phyloP scores from a whole-genome alignment of 2,113 vertebrate species.

The Burhinus bistriatus region DNA sequence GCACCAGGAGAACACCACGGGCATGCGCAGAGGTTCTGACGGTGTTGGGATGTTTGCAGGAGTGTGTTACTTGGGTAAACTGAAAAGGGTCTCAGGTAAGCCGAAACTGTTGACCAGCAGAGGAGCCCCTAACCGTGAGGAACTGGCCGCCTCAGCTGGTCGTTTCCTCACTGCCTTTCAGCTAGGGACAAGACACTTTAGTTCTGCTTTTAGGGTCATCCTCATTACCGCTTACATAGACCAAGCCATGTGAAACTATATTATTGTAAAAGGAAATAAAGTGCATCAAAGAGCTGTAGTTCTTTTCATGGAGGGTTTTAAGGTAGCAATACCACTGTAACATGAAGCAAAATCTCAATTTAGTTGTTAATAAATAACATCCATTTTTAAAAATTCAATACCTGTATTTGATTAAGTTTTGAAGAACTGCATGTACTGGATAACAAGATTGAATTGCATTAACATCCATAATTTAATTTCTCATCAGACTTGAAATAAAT shows the following conservation, averaged over 20 bases:
- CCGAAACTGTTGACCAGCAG: neutral
- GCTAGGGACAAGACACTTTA: neutral
- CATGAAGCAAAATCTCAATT: neutral
- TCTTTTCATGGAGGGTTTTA: neutral
- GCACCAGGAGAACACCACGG: neutral
- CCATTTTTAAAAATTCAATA: neutral
- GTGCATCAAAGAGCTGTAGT: neutral
- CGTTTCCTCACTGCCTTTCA: neutral
- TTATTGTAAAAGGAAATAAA: neutral
- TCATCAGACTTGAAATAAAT: constrained; percentile 30
- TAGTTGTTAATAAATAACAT: neutral
- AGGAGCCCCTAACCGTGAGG: neutral
- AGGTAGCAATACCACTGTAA: neutral
- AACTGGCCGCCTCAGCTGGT: neutral
- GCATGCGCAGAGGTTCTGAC: neutral
- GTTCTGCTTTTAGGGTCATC: neutral
- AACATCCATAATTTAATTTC: constrained; percentile 32
- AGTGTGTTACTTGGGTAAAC: neutral
- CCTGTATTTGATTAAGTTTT: constrained; percentile 10
- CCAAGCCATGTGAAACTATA: neutral
- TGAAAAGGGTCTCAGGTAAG: neutral
- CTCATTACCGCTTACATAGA: neutral
- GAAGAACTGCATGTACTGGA: neutral
- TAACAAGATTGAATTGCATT: constrained; percentile 39
- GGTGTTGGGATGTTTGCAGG: neutral